These are phyloP conservation scores for Aspidiotus rigidus DNA, from an alignment of 2,888 invertebrate species.

Conservation along the genomic window DNA sequence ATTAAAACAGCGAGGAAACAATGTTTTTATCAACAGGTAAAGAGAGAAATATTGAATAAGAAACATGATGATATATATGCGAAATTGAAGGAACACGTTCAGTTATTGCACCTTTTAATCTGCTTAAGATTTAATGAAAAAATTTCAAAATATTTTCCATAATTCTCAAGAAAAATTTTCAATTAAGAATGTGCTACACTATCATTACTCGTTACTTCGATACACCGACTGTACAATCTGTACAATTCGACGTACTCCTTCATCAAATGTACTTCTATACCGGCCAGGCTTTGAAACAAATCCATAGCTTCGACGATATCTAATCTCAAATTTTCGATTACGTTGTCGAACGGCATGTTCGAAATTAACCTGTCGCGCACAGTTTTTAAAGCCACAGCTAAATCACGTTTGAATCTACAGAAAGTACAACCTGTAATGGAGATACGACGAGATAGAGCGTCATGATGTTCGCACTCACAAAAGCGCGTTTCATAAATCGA, in stretches of 20 bases:
- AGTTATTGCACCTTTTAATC: too few relatives aligned
- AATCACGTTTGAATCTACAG: conserved; percentile 25
- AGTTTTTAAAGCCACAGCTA: conserved; percentile 16
- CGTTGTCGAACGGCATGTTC: conserved; percentile 1
- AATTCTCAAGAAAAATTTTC: too few relatives aligned
- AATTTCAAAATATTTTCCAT: too few relatives aligned
- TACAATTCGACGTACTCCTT: conserved; percentile 28
- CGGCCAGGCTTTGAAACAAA: conserved; percentile 23
- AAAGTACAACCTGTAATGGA: conserved; percentile 21
- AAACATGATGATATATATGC: too few relatives aligned
- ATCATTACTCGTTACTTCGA: conserved; percentile 20
- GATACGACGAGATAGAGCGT: conserved; percentile 18
- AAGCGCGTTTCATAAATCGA: conserved; percentile 21
- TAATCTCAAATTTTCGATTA: conserved; percentile 15
- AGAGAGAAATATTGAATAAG: too few relatives aligned
- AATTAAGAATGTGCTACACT: too few relatives aligned
- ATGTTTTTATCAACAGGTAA: too few relatives aligned
- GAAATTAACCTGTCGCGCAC: conserved; percentile 13
- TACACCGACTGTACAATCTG: conserved; percentile 18
- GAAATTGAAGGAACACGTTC: too few relatives aligned
- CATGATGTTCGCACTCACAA: conserved; percentile 26
- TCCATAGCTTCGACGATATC: conserved; percentile 18
- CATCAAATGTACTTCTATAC: conserved; percentile 25
- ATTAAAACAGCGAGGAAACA: too few relatives aligned
- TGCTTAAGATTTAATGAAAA: too few relatives aligned